Evolutionary conservation across 2,113 vertebrate genomes (phyloP).

Genomic region (Psilopsiagon aurifrons): DNA sequence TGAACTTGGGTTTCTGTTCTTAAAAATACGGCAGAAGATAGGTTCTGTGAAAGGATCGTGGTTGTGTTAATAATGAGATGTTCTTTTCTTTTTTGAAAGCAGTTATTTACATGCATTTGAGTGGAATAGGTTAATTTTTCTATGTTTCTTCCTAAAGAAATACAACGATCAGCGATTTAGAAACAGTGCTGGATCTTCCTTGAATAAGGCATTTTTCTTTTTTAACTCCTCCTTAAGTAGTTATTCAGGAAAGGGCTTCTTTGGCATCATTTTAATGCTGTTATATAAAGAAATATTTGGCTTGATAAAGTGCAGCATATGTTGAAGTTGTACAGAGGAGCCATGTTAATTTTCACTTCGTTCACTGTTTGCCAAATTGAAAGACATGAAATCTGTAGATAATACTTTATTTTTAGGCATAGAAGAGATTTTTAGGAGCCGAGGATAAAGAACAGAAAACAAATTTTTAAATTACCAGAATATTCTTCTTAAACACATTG

Average conservation of each 20-base stretch:
- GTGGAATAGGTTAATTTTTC: neutral
- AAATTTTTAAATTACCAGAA: neutral
- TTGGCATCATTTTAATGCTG: neutral
- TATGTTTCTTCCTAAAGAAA: neutral
- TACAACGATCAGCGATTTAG: neutral
- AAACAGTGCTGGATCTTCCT: neutral
- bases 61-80: neutral
- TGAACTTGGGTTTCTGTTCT: neutral
- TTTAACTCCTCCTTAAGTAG: neutral
- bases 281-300: constrained; percentile 11
- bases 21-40: neutral
- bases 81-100: neutral
- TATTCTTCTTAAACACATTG: neutral
- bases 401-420: neutral
- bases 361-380: constrained; percentile 24
- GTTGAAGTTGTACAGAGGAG: neutral
- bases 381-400: neutral
- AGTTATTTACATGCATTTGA: neutral
- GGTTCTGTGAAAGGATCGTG: neutral
- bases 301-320: constrained; percentile 1
- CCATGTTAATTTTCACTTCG: neutral
- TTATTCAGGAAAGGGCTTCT: neutral
- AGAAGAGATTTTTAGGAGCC: neutral
- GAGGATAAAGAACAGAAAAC: neutral
- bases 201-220: neutral